phyloP scores from a whole-genome alignment of 2,113 vertebrate genomes.

The Urocolius indicus region DNA sequence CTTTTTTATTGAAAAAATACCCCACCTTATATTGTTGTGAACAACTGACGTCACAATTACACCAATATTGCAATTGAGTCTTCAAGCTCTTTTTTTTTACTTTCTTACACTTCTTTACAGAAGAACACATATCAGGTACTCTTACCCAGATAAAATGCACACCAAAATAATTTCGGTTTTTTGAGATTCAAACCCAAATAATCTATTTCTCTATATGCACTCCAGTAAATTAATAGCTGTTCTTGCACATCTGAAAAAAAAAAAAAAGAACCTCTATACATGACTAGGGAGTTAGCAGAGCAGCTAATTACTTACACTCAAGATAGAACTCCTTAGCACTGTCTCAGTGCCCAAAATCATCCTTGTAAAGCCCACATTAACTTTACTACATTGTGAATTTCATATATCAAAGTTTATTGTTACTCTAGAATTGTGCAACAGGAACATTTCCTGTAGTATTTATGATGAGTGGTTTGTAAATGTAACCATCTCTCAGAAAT shows the following conservation, averaged over 20 bases:
- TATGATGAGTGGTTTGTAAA: constrained; percentile 2
- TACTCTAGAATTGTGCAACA: neutral
- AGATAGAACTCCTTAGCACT: neutral
- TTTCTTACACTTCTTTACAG: neutral
- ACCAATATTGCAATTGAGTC: neutral
- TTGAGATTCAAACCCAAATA: neutral
- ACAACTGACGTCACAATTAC: constrained; percentile 31
- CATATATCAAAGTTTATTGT: neutral
- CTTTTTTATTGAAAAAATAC: constrained; percentile 42
- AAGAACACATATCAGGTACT: neutral
- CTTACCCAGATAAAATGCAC: neutral
- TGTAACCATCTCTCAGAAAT: constrained; percentile 3
- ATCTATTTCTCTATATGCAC: neutral
- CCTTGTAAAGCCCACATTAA: neutral
- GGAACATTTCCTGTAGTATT: constrained; percentile 3
- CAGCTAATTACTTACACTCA: neutral
- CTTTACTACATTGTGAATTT: neutral
- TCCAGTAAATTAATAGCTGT: neutral
- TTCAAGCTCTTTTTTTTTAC: constrained; percentile 17
- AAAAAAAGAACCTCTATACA: neutral
- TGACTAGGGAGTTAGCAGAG: neutral
- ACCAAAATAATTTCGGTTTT: neutral
- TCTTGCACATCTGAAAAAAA: neutral
- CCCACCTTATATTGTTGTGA: constrained; percentile 39
- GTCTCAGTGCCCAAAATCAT: neutral